Evolutionary conservation across 2,113 vertebrate genomes (phyloP).

Genomic region (Pungitius pungitius): DNA sequence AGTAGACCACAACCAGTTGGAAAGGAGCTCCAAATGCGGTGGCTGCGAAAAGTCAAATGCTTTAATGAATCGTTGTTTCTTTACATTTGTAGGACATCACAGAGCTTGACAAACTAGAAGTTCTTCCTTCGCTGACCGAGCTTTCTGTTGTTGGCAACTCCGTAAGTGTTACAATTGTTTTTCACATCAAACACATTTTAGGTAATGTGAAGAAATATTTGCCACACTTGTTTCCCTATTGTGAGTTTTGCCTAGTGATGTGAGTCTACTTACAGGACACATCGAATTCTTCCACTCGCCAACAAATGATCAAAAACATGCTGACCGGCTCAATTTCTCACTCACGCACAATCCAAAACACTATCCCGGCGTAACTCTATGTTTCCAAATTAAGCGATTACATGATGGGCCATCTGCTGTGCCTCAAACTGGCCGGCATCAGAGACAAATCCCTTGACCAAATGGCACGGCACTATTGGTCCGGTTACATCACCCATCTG

Average conservation of each 20-base stretch:
- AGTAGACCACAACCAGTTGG: conserved; percentile 7
- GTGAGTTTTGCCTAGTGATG: not conserved
- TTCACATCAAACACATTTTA: conserved; percentile 1
- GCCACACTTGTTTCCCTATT: not conserved
- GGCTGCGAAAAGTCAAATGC: not conserved
- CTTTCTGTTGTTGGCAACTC: conserved; percentile 87
- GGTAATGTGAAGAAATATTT: not conserved
- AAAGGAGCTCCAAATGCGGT: conserved; percentile 8
- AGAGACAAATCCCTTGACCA: conserved; percentile 71
- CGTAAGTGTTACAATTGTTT: conserved; percentile 75
- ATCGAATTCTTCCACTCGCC: conserved; percentile 9
- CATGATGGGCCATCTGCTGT: conserved; percentile 70
- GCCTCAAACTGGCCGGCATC: conserved; percentile 71
- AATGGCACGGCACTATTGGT: conserved; percentile 68
- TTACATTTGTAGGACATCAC: conserved; percentile 78
- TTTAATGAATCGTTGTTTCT: conserved; percentile 24
- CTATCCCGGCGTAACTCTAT: conserved; percentile 44
- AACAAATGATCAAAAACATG: conserved; percentile 23
- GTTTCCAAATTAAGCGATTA: conserved; percentile 76
- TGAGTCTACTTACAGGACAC: conserved; percentile 4
- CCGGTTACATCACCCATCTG: conserved; percentile 75
- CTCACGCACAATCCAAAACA: conserved; percentile 43
- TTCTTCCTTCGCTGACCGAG: conserved; percentile 82
- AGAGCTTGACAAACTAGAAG: conserved; percentile 87
- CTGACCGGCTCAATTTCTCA: conserved; percentile 46